Evolutionary conservation across 2,113 vertebrate species (phyloP), one percentile per base, ranked within the genome.

Genomic region (Pheucticus melanocephalus): DNA sequence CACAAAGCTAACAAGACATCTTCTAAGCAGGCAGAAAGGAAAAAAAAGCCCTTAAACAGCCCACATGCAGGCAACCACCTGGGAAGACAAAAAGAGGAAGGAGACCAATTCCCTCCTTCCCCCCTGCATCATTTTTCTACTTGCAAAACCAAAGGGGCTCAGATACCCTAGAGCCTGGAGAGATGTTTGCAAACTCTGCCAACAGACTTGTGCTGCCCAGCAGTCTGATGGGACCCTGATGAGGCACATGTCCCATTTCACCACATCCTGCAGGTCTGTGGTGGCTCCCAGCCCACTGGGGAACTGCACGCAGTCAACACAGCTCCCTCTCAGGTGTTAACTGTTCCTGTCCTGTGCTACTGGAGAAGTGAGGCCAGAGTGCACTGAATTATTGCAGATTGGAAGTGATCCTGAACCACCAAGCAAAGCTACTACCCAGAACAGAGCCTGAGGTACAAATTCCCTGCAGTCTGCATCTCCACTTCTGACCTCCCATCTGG

Each of bases 1-100:
- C 81, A 93, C 90, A 69, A 80, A 30, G 66, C 71, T 93, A 97
- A 94, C 68, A 51, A 95, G 86, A 30, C 82, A 86, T 70, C 54
- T 75, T 82, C 66, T 83, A 94, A 86, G 61, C 33, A 66, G 53
- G 64, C 66, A 81, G 76, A 90, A 90, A 10, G 72, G 50, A 10
- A 37, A 73, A 37, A 39, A 7, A 8, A 35, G 20, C 16, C 12
- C 50, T 91, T 88, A 54, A 96, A 89, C 27, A 95, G 76, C 42
- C 77, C 78, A 69, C 72, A 83, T 79, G 51, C 59, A 95, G 71
- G 57, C 51, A 90, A 63, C 47, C 73, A 95, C 59, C 86, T 50
- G 69, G 59, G 53, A 45, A 86, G 42, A 86, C 44, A 79, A 85
- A 12, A 73, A 72, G 27, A 86, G 27, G 48, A 51, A 84, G 56